phyloP scores from a whole-genome alignment of 2,797 vertebrate genomes.

The Tiaroga cobitis region DNA sequence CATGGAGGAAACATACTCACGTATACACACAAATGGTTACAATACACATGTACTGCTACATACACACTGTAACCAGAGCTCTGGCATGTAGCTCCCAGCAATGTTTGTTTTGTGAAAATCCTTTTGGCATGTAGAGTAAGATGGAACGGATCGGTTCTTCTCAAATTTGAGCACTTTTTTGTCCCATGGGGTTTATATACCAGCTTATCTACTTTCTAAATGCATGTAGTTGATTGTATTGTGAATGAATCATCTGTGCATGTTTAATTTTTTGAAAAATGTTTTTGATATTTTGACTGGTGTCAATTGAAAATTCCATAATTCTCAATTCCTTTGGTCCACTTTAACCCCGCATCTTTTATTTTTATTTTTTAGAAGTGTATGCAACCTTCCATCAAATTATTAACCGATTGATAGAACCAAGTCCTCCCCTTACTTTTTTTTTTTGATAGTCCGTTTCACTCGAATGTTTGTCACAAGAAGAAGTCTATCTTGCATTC shows the following conservation, averaged over 20 bases:
- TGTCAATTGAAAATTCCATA: background rate
- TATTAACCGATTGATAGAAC: background rate
- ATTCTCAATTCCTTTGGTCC: background rate
- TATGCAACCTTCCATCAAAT: background rate
- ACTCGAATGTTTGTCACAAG: background rate
- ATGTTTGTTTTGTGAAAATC: slow-evolving; percentile 83
- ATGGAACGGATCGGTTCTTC: slow-evolving; percentile 61
- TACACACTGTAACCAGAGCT: slow-evolving; percentile 70
- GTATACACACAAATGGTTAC: slow-evolving; percentile 20
- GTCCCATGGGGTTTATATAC: background rate
- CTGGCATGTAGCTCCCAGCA: slow-evolving; percentile 73
- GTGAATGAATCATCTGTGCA: background rate
- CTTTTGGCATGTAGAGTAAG: slow-evolving; percentile 73
- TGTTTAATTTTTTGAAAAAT: background rate
- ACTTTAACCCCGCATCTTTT: background rate
- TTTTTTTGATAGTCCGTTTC: background rate
- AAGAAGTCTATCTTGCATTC: no score
- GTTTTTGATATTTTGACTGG: background rate
- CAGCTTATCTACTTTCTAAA: background rate
- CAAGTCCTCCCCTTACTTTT: background rate
- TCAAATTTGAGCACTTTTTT: background rate
- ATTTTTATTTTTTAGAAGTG: background rate
- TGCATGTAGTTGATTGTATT: background rate
- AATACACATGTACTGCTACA: slow-evolving; percentile 38
- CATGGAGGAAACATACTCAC: slow-evolving; percentile 63